Percentiles rank a stretch among this genome's conserved stretches.
Conservation (phyloP, 2,888 invertebrate genomes). For the Sisyra nigra region DNA sequence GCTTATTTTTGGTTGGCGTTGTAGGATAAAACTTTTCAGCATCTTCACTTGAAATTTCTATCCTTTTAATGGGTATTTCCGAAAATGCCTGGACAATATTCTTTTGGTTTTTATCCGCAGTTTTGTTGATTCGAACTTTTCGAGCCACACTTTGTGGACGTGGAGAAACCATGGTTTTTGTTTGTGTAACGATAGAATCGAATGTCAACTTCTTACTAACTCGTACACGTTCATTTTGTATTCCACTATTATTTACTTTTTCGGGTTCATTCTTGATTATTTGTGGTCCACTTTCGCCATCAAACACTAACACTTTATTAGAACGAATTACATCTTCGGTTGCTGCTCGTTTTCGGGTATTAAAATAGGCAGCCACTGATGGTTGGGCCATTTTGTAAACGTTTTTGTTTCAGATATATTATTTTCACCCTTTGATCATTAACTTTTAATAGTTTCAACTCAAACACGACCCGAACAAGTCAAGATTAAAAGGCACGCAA, state of each 20-base stretch:
- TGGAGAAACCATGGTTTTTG: conserved; percentile 7
- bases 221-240: conserved; percentile 9
- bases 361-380: conserved; percentile 58
- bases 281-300: conserved; percentile 14
- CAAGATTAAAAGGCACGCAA: too few species aligned
- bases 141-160: conserved; percentile 9
- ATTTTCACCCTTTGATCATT: not conserved
- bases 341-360: conserved; percentile 59
- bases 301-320: conserved; percentile 32
- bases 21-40: conserved; percentile 4
- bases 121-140: conserved; percentile 12
- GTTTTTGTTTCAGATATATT: too few species aligned
- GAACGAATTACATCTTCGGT: conserved; percentile 40
- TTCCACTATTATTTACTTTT: conserved; percentile 11
- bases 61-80: not conserved
- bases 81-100: conserved; percentile 19
- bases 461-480: not conserved
- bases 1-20: conserved; percentile 6
- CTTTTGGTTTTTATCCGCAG: conserved; percentile 16
- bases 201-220: conserved; percentile 10
- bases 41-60: not conserved
- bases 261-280: conserved; percentile 6
- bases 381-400: conserved; percentile 51
- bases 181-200: conserved; percentile 6
- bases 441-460: not conserved